These are phyloP conservation scores for Ochropleura plecta DNA, from an alignment of 2,888 invertebrate species.

Conservation along the genomic window DNA sequence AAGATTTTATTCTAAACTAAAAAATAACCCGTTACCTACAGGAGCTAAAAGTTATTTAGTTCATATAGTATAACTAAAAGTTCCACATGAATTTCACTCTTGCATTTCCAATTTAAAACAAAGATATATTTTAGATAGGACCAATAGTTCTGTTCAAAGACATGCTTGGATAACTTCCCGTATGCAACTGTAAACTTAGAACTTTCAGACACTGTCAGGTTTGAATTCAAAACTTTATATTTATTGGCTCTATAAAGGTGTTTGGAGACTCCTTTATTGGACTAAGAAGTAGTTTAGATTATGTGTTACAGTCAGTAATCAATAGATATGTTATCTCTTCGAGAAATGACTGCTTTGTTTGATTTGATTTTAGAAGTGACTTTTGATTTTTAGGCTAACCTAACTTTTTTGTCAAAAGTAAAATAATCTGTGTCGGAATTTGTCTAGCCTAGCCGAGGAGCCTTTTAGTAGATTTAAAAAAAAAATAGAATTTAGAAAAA, in stretches of 20 bases:
- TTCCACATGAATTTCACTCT: neutral
- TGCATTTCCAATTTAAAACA: slow-evolving; percentile 5
- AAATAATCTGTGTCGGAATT: too few species aligned
- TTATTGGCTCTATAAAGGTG: slow-evolving; percentile 35
- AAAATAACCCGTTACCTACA: too few species aligned
- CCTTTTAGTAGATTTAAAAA: too few species aligned
- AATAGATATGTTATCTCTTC: slow-evolving; percentile 9
- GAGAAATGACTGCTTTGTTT: too few species aligned
- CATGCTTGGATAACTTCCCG: neutral
- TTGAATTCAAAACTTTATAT: slow-evolving; percentile 40
- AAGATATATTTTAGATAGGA: slow-evolving; percentile 13
- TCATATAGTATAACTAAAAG: neutral
- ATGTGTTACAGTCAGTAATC: neutral
- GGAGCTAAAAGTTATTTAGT: neutral
- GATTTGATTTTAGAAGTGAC: too few species aligned
- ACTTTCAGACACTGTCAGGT: slow-evolving; percentile 28
- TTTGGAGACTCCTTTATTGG: slow-evolving; percentile 38
- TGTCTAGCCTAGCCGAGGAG: too few species aligned
- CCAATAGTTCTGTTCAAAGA: slow-evolving; percentile 10
- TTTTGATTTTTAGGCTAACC: too few species aligned
- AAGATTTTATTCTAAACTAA: too few species aligned
- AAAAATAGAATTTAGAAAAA: too few species aligned
- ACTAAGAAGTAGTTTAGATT: slow-evolving; percentile 10
- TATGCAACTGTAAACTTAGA: slow-evolving; percentile 37
- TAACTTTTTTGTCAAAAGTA: too few species aligned